Conservation (phyloP, 1,140 invertebrate genomes). For the Mercenaria mercenaria region DNA sequence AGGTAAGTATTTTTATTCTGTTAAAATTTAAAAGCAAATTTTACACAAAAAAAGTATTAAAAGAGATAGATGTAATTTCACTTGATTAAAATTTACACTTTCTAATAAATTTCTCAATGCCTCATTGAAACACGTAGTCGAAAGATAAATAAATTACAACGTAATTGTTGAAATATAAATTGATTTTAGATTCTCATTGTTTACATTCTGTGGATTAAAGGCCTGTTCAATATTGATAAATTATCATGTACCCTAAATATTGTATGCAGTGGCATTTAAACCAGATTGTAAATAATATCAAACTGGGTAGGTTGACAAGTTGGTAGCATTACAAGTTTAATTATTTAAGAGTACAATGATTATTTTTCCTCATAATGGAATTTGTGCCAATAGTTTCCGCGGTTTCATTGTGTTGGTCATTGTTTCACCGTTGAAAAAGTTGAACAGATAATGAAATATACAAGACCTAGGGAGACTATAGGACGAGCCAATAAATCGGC, state of each 20-base stretch:
- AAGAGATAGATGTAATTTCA: too few relatives aligned
- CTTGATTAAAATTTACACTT: not conserved
- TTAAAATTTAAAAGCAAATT: too few relatives aligned
- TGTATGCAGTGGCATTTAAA: constrained; percentile 6
- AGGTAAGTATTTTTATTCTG: too few relatives aligned
- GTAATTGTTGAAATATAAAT: not conserved
- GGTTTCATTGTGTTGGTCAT: constrained; percentile 6
- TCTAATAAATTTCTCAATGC: not conserved
- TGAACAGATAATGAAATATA: not conserved
- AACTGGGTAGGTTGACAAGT: not conserved
- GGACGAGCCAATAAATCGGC: constrained; percentile 37
- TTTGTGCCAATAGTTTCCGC: constrained; percentile 9
- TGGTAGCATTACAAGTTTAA: not conserved
- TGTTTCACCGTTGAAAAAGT: constrained; percentile 35
- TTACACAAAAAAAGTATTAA: too few relatives aligned
- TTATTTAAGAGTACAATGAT: constrained; percentile 16
- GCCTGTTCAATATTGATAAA: not conserved
- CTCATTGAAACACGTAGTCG: not conserved
- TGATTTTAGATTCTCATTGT: not conserved
- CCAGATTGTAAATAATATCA: not conserved
- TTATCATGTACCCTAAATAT: constrained; percentile 5
- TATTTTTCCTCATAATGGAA: constrained; percentile 12
- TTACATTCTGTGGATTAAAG: not conserved
- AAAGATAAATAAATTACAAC: not conserved
- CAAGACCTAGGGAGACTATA: not conserved